phyloP scores from a whole-genome alignment of 2,113 vertebrate genomes.

The Brachyhypopomus gauderio region DNA sequence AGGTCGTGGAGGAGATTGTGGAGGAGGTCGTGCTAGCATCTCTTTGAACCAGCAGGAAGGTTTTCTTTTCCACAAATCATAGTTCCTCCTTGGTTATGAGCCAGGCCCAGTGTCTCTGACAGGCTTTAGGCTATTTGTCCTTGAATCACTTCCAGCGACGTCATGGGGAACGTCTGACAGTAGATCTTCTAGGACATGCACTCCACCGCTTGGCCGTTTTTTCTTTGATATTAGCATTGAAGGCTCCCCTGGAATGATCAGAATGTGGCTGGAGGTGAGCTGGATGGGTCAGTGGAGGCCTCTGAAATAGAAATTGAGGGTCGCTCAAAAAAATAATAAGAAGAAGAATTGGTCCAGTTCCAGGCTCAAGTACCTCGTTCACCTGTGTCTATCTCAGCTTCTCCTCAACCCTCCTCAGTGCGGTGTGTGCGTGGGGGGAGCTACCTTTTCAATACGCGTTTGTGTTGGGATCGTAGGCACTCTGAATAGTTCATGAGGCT shows the following conservation, averaged over 20 bases:
- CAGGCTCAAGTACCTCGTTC: slow-evolving; percentile 8
- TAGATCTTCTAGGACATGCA: neutral
- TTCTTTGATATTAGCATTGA: slow-evolving; percentile 7
- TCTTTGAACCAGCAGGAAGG: neutral
- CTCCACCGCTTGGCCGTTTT: slow-evolving; percentile 3
- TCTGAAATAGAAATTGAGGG: neutral
- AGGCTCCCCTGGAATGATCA: neutral
- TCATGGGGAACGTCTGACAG: neutral
- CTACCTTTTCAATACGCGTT: no score
- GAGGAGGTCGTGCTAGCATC: neutral
- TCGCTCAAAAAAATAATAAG: slow-evolving; percentile 4
- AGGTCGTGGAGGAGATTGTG: neutral
- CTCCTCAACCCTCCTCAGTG: neutral
- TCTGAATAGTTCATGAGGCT: no score
- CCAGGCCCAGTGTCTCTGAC: neutral
- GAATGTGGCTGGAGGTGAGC: slow-evolving; percentile 33
- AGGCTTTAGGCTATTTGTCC: neutral
- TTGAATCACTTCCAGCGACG: neutral
- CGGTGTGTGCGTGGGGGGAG: no score
- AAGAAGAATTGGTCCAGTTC: slow-evolving; percentile 14
- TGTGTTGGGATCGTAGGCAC: no score
- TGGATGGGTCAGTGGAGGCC: slow-evolving; percentile 26
- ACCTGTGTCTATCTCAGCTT: slow-evolving; percentile 15
- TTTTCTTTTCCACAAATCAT: slow-evolving; percentile 1
- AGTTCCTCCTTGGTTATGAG: neutral